Evolutionary conservation across 2,113 vertebrate genomes (phyloP).

Genomic region (Lucifuga dentata): DNA sequence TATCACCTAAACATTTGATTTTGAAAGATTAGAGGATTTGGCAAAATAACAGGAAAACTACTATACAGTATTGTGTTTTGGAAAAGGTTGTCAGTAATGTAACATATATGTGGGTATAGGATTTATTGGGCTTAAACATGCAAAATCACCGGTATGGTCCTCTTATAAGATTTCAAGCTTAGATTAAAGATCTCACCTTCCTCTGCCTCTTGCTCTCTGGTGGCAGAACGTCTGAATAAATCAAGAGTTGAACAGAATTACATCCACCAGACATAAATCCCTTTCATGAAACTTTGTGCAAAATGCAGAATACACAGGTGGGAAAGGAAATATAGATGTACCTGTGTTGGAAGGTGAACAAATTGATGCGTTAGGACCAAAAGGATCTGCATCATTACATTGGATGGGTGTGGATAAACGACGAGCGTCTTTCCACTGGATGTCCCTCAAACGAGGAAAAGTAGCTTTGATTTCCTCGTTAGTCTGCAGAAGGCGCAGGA

Average conservation of each 20-base stretch:
- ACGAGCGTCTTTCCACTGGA: rapidly evolving
- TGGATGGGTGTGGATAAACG: neutral
- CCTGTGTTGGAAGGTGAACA: neutral
- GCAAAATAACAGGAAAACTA: too few species aligned
- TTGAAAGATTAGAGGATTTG: too few species aligned
- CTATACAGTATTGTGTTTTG: too few species aligned
- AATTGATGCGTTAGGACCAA: neutral
- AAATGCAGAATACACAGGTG: neutral
- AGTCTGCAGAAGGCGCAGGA: slow-evolving; percentile 66
- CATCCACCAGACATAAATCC: neutral
- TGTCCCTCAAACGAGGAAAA: slow-evolving; percentile 32
- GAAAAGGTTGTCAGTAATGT: too few species aligned
- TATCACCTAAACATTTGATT: too few species aligned
- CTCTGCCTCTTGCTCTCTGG: slow-evolving; percentile 7
- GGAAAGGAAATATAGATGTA: neutral
- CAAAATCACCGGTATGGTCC: too few species aligned
- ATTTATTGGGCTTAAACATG: too few species aligned
- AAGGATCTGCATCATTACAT: neutral
- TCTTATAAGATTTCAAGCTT: neutral
- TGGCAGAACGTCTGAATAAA: slow-evolving; percentile 7
- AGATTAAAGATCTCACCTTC: neutral
- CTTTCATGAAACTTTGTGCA: neutral
- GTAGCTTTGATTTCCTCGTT: slow-evolving; percentile 14
- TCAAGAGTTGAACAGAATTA: slow-evolving; percentile 24
- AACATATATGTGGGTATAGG: too few species aligned